Base-by-base conservation (phyloP, 2,888 invertebrate genomes). In the Metallyticus violacea region DNA sequence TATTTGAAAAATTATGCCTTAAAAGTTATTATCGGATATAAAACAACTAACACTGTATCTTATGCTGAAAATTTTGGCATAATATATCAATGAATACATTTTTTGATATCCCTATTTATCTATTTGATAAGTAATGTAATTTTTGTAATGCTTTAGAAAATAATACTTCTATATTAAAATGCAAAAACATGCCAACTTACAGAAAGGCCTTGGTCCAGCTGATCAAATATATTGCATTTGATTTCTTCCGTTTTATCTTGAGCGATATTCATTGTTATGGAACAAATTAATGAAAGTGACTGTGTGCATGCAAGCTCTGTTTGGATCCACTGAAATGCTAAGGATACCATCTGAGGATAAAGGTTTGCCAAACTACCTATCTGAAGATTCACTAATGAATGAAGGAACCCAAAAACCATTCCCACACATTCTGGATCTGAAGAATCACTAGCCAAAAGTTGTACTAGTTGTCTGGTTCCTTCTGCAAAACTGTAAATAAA, bases 381-480 rank as follows among this genome's bases (percentile, higher is more conserved):
- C 89, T 92, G 91, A n/a, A 93, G 89, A 88, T 92, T 91, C 25
- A 93, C 91, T 25, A 94, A 88, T 0, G 92, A 92, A 77, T 91
- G 90, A 26, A 94, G 90, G 89, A 94, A 94, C 89, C 93, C 92
- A 89, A 94, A 92, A 22, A 94, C 89, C 1, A 93, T 89, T 9
- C 91, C 91, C 80, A 93, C 91, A 87, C 93, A 93, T 89, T 94
- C 93, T 4, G 92, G 91, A 88, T 92, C 91, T 0, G 90, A 90
- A 79, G 86, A 85, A 7, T 90, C 88, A 7, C 83, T 30, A 26
- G 81, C 40, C 5, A 28, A 88, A 79, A 86, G 89, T 89, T 79
- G 80, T 6, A 88, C 89, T 85, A 79, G 89, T 77, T 90, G 89
- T 84, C 91, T 89, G 0, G 93, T 90, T 88, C 93, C 91, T 77